A percentile compares a stretch with the other conserved stretches of the same genome.
phyloP scores from a whole-genome alignment of 2,888 invertebrate species.

The Clostera curtula region DNA sequence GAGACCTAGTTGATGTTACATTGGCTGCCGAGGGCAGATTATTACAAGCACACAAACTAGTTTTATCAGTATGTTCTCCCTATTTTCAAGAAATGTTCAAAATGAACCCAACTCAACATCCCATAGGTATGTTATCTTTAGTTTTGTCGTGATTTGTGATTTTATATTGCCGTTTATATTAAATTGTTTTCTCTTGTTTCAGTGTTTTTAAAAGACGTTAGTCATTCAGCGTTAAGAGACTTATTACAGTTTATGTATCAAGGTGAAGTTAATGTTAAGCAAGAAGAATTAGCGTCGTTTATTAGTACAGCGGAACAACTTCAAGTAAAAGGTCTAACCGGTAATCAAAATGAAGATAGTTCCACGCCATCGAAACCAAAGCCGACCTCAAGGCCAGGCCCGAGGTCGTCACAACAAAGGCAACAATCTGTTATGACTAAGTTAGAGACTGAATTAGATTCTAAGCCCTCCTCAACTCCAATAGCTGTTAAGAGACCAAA shows the following conservation, averaged over 20 bases:
- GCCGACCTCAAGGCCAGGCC: slow-evolving; percentile 76
- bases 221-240: slow-evolving; percentile 80
- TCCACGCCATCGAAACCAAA: slow-evolving; percentile 75
- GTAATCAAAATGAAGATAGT: slow-evolving; percentile 77
- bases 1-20: slow-evolving; percentile 81
- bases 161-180: slow-evolving; percentile 2
- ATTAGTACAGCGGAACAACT: slow-evolving; percentile 83
- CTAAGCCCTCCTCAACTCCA: slow-evolving; percentile 78
- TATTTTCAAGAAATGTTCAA: slow-evolving; percentile 84
- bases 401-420: slow-evolving; percentile 78
- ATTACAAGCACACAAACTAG: slow-evolving; percentile 82
- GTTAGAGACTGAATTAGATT: slow-evolving; percentile 76
- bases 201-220: slow-evolving; percentile 83
- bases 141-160: background rate
- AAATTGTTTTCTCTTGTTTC: slow-evolving; percentile 36
- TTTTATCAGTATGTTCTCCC: slow-evolving; percentile 82
- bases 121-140: slow-evolving; percentile 70
- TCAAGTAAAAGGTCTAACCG: slow-evolving; percentile 82
- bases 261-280: slow-evolving; percentile 82
- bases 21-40: slow-evolving; percentile 82
- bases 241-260: slow-evolving; percentile 83
- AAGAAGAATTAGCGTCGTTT: slow-evolving; percentile 81
- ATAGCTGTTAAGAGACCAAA: slow-evolving; percentile 78
- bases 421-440: slow-evolving; percentile 78
- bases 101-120: slow-evolving; percentile 80